These are phyloP conservation scores for Sclerodermus sp. DNA, from an alignment of 2,888 invertebrate species.

Conservation along the genomic window DNA sequence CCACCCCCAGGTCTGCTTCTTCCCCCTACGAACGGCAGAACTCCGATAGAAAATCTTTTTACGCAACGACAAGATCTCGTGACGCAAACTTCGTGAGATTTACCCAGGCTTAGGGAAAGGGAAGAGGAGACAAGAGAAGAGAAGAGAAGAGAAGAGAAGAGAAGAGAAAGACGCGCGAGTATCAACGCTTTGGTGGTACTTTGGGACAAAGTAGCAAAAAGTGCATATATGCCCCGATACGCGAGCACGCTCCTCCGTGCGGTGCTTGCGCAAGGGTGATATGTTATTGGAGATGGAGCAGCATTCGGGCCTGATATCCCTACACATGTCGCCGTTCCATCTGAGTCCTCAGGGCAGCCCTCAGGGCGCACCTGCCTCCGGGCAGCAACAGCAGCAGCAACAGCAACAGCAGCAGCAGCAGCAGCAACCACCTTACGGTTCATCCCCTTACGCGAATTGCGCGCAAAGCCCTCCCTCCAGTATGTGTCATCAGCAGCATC, in stretches of 20 bases:
- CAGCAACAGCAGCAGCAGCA: conserved; percentile 54
- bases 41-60: too few species aligned
- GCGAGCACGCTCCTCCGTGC: conserved; percentile 29
- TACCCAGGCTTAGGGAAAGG: neutral
- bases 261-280: conserved; percentile 53
- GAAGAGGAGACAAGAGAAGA: neutral
- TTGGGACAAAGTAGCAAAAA: too few species aligned
- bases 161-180: too few species aligned
- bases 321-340: conserved; percentile 87
- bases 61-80: too few species aligned
- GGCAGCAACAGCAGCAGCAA: conserved; percentile 49
- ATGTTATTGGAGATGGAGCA: conserved; percentile 88
- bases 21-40: too few species aligned
- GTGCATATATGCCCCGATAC: conserved; percentile 33
- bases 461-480: conserved; percentile 55
- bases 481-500: conserved; percentile 49
- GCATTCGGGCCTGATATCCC: conserved; percentile 80
- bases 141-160: neutral
- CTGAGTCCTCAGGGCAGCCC: conserved; percentile 76
- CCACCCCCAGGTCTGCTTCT: too few species aligned
- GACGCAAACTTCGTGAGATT: too few species aligned
- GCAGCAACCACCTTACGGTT: conserved; percentile 52
- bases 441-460: conserved; percentile 61
- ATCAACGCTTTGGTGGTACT: too few species aligned
- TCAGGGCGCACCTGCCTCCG: conserved; percentile 56